phyloP scores from a whole-genome alignment of 2,113 vertebrate species.

The Corythoichthys haematopterus region DNA sequence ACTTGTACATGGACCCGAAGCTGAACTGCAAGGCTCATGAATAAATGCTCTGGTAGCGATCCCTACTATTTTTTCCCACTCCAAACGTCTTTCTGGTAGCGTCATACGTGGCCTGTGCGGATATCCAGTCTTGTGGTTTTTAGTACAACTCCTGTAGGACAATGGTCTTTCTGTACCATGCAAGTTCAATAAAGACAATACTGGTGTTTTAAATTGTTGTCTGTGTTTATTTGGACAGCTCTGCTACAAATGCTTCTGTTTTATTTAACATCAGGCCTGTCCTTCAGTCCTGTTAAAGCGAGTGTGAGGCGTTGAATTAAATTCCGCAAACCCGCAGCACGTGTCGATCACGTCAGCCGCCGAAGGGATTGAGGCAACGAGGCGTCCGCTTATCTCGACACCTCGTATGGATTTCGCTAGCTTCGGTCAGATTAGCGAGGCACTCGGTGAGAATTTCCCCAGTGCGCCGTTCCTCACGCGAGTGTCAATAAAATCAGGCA shows the following conservation, averaged over 20 bases:
- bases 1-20: not conserved
- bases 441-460: constrained; percentile 50
- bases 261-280: constrained; percentile 19
- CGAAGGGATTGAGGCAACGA: constrained; percentile 28
- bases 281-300: constrained; percentile 39
- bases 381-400: constrained; percentile 45
- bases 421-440: constrained; percentile 50
- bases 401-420: constrained; percentile 46
- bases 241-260: no score
- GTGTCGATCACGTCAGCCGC: constrained; percentile 48
- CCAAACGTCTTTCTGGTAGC: constrained; percentile 57
- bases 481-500: constrained; percentile 56
- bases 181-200: constrained; percentile 71
- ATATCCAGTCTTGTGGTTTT: constrained; percentile 62
- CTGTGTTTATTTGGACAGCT: constrained; percentile 36
- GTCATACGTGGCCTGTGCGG: constrained; percentile 55
- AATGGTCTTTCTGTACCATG: constrained; percentile 63
- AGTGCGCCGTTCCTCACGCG: constrained; percentile 49
- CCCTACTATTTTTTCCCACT: constrained; percentile 14
- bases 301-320: constrained; percentile 29
- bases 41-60: not conserved
- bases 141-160: constrained; percentile 67
- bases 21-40: not conserved
- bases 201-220: constrained; percentile 59
- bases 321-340: constrained; percentile 37